phyloP scores from a whole-genome alignment of 2,888 invertebrate species.

The Unio delphinus region DNA sequence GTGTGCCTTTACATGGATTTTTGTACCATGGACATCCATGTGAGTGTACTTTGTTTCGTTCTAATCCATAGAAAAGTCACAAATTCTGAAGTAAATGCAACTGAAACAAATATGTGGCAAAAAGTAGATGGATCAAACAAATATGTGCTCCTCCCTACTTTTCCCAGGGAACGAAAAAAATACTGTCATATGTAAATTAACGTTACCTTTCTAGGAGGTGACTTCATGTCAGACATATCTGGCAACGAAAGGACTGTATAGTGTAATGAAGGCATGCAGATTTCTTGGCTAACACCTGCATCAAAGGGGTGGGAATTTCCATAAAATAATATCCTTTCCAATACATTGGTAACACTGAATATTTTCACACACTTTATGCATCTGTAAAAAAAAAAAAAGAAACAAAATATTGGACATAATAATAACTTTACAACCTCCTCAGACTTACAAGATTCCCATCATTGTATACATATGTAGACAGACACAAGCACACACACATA shows the following conservation, averaged over 20 bases:
- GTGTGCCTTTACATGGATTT: no score
- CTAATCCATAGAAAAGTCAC: no score
- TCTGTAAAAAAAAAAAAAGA: slow-evolving; percentile 14
- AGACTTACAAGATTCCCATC: not conserved
- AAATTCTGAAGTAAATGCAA: no score
- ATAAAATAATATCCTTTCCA: no score
- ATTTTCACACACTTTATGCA: slow-evolving; percentile 7
- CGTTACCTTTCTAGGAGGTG: slow-evolving; percentile 64
- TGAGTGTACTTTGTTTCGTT: no score
- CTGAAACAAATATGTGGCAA: no score
- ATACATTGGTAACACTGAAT: not conserved
- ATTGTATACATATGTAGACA: not conserved
- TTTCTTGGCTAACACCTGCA: slow-evolving; percentile 18
- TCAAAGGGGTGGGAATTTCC: no score
- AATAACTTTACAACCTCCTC: not conserved
- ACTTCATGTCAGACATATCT: slow-evolving; percentile 68
- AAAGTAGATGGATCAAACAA: not conserved
- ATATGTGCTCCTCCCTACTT: not conserved
- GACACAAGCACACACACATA: no score
- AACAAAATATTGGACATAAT: not conserved
- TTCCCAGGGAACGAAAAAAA: not conserved
- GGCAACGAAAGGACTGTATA: slow-evolving; percentile 45
- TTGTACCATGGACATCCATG: no score
- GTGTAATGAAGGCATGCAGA: slow-evolving; percentile 59
- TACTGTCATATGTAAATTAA: not conserved